Evolutionary conservation across 1,140 invertebrate species (phyloP).

Genomic region (Heliothis virescens): DNA sequence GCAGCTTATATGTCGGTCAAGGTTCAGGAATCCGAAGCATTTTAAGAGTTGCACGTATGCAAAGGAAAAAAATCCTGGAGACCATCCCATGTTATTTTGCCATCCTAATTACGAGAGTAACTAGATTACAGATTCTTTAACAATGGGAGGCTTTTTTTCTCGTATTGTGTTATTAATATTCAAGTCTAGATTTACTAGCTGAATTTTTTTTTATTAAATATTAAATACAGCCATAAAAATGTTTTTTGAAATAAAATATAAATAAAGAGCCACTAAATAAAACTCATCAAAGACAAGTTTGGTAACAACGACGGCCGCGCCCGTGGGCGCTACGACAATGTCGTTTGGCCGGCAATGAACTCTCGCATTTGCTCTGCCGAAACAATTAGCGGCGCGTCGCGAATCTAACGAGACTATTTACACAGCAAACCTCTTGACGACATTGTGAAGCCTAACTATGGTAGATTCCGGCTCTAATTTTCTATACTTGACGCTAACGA

Average conservation of each 20-base stretch:
- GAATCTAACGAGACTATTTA: conserved; percentile 68
- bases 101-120: too few species aligned
- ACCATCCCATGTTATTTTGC: too few species aligned
- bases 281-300: conserved; percentile 29
- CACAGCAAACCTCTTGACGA: conserved; percentile 50
- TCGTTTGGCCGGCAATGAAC: conserved; percentile 79
- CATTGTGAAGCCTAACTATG: conserved; percentile 22
- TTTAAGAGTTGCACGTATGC: conserved; percentile 10
- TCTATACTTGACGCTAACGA: too few species aligned
- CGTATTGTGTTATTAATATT: too few species aligned
- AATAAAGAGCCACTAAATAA: conserved; percentile 1
- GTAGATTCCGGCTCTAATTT: conserved; percentile 3
- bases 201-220: too few species aligned
- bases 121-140: too few species aligned
- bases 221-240: background rate
- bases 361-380: conserved; percentile 77
- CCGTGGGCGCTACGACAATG: conserved; percentile 64
- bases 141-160: too few species aligned
- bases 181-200: too few species aligned
- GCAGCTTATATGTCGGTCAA: conserved; percentile 19
- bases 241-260: background rate
- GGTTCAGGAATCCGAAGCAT: conserved; percentile 30
- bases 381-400: conserved; percentile 76
- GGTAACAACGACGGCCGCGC: conserved; percentile 5
- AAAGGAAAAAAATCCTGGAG: background rate